Percentiles rank a stretch among this genome's conserved stretches.
phyloP scores from a whole-genome alignment of 2,888 invertebrate species.

The Hyles lineata region DNA sequence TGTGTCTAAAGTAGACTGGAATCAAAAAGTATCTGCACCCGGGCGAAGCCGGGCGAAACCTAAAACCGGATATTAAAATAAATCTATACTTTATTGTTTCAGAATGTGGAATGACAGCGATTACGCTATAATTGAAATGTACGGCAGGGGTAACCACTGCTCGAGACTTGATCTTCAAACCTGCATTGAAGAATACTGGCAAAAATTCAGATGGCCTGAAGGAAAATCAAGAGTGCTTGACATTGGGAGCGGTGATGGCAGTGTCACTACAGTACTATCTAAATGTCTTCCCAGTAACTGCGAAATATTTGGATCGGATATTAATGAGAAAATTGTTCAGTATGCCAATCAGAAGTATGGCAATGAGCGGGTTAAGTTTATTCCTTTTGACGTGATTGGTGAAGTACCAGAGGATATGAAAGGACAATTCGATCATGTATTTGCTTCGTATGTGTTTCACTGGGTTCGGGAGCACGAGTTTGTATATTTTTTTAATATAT shows the following conservation, averaged over 20 bases:
- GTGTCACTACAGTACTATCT: slow-evolving; percentile 31
- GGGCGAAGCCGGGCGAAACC: no score
- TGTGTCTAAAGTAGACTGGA: no score
- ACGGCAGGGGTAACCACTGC: not conserved
- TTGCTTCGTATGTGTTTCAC: slow-evolving; percentile 30
- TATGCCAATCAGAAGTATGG: slow-evolving; percentile 24
- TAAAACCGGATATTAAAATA: no score
- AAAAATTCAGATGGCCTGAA: slow-evolving; percentile 25
- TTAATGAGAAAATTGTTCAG: slow-evolving; percentile 24
- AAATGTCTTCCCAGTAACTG: slow-evolving; percentile 25
- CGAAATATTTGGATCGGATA: slow-evolving; percentile 25
- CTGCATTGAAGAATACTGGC: slow-evolving; percentile 24
- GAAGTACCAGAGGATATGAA: slow-evolving; percentile 24
- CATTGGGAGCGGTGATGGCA: slow-evolving; percentile 37
- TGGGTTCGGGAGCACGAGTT: slow-evolving; percentile 33
- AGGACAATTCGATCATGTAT: slow-evolving; percentile 29
- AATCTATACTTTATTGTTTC: no score
- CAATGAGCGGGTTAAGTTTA: slow-evolving; percentile 21
- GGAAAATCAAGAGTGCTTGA: slow-evolving; percentile 28
- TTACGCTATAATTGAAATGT: not conserved
- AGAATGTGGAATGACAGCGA: not conserved
- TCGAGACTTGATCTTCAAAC: slow-evolving; percentile 15
- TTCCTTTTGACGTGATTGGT: slow-evolving; percentile 19
- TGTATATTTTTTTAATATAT: slow-evolving; percentile 7
- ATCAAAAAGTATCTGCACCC: no score